Evolutionary conservation across 2,797 vertebrate genomes (phyloP), one percentile per base, ranked within the genome.

Genomic region (Oceanodroma leucorhoa): DNA sequence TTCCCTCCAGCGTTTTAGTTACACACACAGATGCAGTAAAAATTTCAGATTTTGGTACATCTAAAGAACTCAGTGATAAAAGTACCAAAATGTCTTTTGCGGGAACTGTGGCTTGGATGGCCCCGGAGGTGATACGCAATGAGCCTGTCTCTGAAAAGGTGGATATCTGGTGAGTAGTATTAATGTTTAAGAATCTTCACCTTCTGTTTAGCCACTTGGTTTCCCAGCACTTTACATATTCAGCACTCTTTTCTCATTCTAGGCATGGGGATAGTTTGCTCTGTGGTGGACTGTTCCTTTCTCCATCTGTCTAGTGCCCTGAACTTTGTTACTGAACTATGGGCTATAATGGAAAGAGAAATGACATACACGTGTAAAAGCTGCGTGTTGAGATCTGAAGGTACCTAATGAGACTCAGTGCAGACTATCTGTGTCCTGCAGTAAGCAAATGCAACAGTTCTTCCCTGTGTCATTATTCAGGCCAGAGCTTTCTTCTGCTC

Each of bases 51-150:
- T 99, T 99, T 94, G 99, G 99, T 79, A 99, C 99, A 0, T 99
- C 99, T 90, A 99, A 99, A 97, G 99, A 99, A 96, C 99, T 99
- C 93, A 99, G 99, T 10, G 99, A 99, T 94, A 99, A 99, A 98
- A 99, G 99, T 94, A 99, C 99, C 62, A 99, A 99, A 97, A 99
- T 99, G 99, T 99, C 99, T 36, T 99, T 99, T 91, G 99, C 99
- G 6, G 99, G 99, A 30, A 99, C 99, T 0, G 99, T 99, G 80
- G 99, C 99, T 6, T 99, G 99, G 99, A 99, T 99, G 99, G 99
- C 99, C 2, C 99, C 99, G 0, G 99, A 99, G 95, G 99, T 99
- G 87, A 99, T 99, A 85, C 98, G 99, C 94, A 99, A 99, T 14
- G 99, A 99, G 92, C 99, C 99, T 0, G 99, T 99, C 83, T 99